Conservation (phyloP, 2,888 invertebrate species). For the Scaptomyza flava region DNA sequence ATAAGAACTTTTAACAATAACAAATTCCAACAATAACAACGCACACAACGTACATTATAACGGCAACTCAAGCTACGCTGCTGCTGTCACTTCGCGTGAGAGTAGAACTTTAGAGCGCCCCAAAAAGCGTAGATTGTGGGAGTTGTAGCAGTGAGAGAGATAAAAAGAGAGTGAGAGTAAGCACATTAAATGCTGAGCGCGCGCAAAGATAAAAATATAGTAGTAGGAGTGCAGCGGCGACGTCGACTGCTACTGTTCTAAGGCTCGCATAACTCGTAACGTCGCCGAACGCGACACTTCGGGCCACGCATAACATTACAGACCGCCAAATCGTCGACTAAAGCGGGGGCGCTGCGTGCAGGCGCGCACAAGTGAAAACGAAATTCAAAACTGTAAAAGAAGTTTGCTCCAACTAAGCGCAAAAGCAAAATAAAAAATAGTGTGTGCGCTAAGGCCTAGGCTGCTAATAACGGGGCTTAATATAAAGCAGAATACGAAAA, state of each 20-base stretch:
- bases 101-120: conserved; percentile 35
- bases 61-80: conserved; percentile 35
- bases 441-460: conserved; percentile 6
- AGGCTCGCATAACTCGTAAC: conserved; percentile 57
- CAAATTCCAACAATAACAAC: conserved; percentile 39
- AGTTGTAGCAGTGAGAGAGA: conserved; percentile 14
- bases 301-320: conserved; percentile 49
- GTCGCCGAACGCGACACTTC: conserved; percentile 55
- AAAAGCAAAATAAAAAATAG: conserved; percentile 26
- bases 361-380: conserved; percentile 41
- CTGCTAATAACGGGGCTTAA: conserved; percentile 28
- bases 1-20: conserved; percentile 42
- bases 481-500: conserved; percentile 9
- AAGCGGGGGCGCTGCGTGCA: conserved; percentile 21
- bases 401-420: conserved; percentile 16
- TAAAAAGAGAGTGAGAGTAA: conserved; percentile 1
- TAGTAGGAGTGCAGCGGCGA: conserved; percentile 19
- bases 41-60: conserved; percentile 28
- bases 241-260: conserved; percentile 44
- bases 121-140: conserved; percentile 16
- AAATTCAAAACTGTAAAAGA: conserved; percentile 33
- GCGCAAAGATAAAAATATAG: conserved; percentile 55
- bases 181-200: conserved; percentile 44
- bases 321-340: conserved; percentile 31
- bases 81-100: conserved; percentile 5